Evolutionary conservation across 1,140 invertebrate genomes (phyloP).

Genomic region (Leptoteleia sp.): DNA sequence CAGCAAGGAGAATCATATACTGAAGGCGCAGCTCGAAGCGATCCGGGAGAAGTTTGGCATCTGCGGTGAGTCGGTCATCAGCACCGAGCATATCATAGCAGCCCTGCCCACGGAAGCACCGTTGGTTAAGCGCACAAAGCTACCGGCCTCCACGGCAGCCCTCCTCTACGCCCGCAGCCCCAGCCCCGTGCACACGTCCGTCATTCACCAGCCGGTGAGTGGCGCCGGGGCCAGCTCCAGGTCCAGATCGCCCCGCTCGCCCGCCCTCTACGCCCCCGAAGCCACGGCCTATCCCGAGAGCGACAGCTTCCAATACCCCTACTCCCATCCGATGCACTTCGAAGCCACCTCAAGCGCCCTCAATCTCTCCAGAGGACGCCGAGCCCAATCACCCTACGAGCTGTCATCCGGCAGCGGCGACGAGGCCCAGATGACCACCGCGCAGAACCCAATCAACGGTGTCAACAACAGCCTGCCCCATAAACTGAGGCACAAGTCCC

Average conservation of each 20-base stretch:
- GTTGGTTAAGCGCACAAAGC: conserved; percentile 89
- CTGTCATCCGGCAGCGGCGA: no score
- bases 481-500: no score
- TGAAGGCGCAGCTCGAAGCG: conserved; percentile 94
- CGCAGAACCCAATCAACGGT: no score
- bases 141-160: conserved; percentile 77
- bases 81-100: conserved; percentile 92
- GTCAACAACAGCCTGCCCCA: no score
- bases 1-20: conserved; percentile 95
- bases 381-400: conserved; percentile 86
- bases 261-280: conserved; percentile 74
- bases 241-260: conserved; percentile 75
- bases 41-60: conserved; percentile 97
- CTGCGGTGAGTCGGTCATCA: conserved; percentile 91
- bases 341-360: conserved; percentile 82
- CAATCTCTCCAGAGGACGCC: conserved; percentile 83
- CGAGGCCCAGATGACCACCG: no score
- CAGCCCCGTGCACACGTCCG: conserved; percentile 85
- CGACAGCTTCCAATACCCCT: conserved; percentile 80
- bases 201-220: conserved; percentile 84
- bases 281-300: conserved; percentile 74
- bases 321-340: conserved; percentile 81
- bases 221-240: conserved; percentile 60
- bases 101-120: conserved; percentile 92
- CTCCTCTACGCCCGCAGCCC: conserved; percentile 83